These are phyloP conservation scores for Invenusta paracnida DNA, from an alignment of 2,888 invertebrate genomes.

Conservation along the genomic window DNA sequence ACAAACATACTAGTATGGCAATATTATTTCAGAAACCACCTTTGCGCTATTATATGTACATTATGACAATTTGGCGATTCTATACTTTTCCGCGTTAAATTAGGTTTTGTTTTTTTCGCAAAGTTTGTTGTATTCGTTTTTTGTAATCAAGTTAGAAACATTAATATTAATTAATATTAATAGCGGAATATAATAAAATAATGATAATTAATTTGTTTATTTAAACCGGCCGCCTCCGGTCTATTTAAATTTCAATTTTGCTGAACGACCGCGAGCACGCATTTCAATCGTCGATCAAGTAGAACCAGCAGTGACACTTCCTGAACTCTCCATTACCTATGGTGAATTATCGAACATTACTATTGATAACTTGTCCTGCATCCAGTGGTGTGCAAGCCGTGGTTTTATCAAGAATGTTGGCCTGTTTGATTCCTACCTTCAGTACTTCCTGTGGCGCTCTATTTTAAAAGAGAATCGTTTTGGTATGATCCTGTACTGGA, in stretches of 20 bases:
- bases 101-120: no score
- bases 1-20: no score
- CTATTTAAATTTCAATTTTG: not conserved
- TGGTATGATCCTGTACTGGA: not conserved
- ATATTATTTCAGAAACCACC: no score
- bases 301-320: not conserved
- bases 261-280: not conserved
- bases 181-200: no score
- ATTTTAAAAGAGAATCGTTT: not conserved
- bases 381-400: not conserved
- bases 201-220: not conserved
- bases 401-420: not conserved
- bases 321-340: not conserved
- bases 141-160: no score
- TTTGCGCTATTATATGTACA: no score
- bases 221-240: no score
- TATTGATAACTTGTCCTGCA: not conserved
- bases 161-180: no score
- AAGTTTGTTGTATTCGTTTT: no score
- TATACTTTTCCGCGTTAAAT: no score
- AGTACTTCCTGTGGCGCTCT: not conserved
- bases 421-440: not conserved
- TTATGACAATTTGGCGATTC: no score
- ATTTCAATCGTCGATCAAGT: not conserved
- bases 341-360: not conserved